Percentiles rank a stretch among this genome's conserved stretches.
Conservation (phyloP, 2,113 vertebrate genomes). For the Prochilodus magdalenae region DNA sequence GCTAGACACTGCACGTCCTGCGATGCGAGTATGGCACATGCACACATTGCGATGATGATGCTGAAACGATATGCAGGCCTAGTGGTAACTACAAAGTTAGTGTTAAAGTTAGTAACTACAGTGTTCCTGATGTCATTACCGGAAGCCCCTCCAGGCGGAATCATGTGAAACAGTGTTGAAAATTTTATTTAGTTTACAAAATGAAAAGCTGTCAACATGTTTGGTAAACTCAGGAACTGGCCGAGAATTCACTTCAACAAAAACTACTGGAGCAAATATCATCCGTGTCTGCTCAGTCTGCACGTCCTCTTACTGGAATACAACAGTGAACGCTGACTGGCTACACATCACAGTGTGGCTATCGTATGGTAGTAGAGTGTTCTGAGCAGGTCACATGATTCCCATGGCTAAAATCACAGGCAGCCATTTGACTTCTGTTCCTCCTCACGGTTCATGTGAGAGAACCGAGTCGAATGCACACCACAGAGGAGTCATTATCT, state of each 20-base stretch:
- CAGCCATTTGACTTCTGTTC: background rate
- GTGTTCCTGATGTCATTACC: background rate
- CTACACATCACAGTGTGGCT: background rate
- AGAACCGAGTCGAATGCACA: background rate
- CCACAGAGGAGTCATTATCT: background rate
- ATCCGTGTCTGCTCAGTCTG: background rate
- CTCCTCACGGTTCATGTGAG: background rate
- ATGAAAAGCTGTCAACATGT: background rate
- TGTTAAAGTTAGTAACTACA: background rate
- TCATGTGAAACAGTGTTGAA: background rate
- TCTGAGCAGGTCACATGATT: too few relatives aligned
- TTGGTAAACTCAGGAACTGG: background rate
- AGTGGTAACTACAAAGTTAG: too few relatives aligned
- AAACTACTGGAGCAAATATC: background rate
- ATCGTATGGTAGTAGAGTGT: too few relatives aligned
- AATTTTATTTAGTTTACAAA: background rate
- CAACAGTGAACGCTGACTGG: background rate
- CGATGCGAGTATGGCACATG: too few relatives aligned
- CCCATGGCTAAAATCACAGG: background rate
- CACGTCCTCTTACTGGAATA: background rate
- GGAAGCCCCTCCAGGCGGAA: background rate
- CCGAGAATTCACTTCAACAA: background rate
- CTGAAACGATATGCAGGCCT: too few relatives aligned
- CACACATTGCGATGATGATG: too few relatives aligned
- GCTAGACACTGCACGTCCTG: too few relatives aligned